Percentiles rank a stretch among this genome's conserved stretches.
phyloP scores from a whole-genome alignment of 2,113 vertebrate species.

The Turdus rufiventris region DNA sequence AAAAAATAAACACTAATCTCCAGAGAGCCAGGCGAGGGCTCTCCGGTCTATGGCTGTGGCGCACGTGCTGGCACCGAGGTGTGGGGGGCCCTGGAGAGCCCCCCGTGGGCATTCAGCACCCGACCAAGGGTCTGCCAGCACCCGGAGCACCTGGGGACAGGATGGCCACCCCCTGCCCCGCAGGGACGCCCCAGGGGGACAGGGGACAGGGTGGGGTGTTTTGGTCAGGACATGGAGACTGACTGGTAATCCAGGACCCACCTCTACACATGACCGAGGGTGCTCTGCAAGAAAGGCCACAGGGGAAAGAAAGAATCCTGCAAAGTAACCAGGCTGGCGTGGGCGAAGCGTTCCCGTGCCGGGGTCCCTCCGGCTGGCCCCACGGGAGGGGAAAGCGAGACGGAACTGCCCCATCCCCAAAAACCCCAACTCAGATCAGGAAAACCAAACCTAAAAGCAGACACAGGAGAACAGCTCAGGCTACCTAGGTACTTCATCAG shows the following conservation, averaged over 20 bases:
- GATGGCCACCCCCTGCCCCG: not conserved
- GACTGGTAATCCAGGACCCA: constrained; percentile 41
- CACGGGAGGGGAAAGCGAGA: not conserved
- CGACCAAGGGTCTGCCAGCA: not conserved
- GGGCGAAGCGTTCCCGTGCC: not conserved
- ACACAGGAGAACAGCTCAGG: constrained; percentile 36
- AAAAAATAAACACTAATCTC: constrained; percentile 52
- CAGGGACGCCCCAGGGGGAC: not conserved
- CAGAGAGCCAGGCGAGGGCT: not conserved
- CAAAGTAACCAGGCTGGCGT: not conserved
- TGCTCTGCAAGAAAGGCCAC: constrained; percentile 55
- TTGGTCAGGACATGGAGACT: not conserved
- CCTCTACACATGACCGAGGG: not conserved
- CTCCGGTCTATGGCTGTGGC: constrained; percentile 2
- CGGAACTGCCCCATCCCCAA: not conserved
- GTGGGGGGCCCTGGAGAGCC: not conserved
- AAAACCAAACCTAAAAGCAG: constrained; percentile 43
- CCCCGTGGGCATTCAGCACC: not conserved
- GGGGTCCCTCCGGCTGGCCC: not conserved
- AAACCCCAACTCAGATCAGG: constrained; percentile 2
- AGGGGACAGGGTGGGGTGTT: not conserved
- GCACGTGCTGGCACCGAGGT: not conserved
- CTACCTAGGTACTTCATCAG: constrained; percentile 46
- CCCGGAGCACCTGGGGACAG: not conserved
- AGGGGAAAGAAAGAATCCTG: constrained; percentile 7